Evolutionary conservation across 2,888 invertebrate species (phyloP), one percentile per base, ranked within the genome.

Genomic region (Notocelia uddmanniana): DNA sequence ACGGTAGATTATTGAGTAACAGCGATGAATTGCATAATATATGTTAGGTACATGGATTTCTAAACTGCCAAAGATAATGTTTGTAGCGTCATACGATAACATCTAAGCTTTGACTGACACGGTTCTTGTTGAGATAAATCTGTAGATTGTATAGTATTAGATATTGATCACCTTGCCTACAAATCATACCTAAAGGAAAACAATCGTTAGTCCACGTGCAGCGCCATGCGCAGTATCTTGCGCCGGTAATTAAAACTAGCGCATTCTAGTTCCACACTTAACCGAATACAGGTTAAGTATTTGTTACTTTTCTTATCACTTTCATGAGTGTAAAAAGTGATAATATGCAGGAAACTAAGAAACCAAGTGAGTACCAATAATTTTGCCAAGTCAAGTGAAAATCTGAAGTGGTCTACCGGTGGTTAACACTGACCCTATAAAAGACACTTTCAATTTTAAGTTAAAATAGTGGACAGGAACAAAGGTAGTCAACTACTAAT

Each of bases 141-240:
- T 45, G 8, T n/a, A 45, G 45, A 45, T 45, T 31, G 8, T 9
- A 6, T 31, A 1, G 5, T 45, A n/a, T n/a, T n/a, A n/a, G n/a
- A n/a, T 8, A n/a, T 45, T n/a, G n/a, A n/a, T 45, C n/a, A 41
- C 41, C 1, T 45, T n/a, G 45, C 5, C 0, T 45, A 45, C 45
- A n/a, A 45, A n/a, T 45, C 45, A 45, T n/a, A 45, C 45, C 45
- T 45, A n/a, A n/a, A 45, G n/a, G 8, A 45, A 45, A n/a, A n/a
- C 45, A 45, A n/a, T n/a, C 45, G n/a, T 31, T 31, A 31, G n/a
- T 45, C 45, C 6, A n/a, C n/a, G 45, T 6, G 45, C 8, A 45
- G 8, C 15, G 45, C 45, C 3, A 6, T 45, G 45, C n/a, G n/a
- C n/a, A 45, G 45, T 45, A 45, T 45, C 15, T 45, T 6, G 45